These are phyloP conservation scores for Raillietiella orientalis DNA, from an alignment of 2,888 invertebrate genomes.

Conservation along the genomic window DNA sequence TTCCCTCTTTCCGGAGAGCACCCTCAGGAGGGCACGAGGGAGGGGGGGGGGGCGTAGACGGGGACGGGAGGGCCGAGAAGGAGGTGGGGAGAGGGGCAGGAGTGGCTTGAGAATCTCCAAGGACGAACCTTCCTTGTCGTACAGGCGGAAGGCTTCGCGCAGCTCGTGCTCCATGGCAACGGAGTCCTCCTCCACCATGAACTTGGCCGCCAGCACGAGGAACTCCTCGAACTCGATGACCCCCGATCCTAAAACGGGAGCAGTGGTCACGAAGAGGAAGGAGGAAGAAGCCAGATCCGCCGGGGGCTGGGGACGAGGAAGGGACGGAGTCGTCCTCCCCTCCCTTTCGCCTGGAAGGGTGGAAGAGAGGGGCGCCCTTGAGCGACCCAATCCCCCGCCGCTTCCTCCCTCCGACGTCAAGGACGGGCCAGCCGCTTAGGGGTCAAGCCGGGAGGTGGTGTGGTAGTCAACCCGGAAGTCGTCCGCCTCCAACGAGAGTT, in stretches of 20 bases:
- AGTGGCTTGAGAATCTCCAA: background rate
- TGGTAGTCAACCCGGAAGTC: too few species aligned
- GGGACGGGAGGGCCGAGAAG: background rate
- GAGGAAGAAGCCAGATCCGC: too few species aligned
- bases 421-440: too few species aligned
- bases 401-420: too few species aligned
- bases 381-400: too few species aligned
- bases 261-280: background rate
- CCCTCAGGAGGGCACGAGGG: background rate
- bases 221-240: constrained; percentile 88
- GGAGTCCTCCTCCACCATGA: constrained; percentile 90
- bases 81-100: background rate
- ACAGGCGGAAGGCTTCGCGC: constrained; percentile 90
- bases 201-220: constrained; percentile 76
- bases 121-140: constrained; percentile 70
- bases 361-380: too few species aligned
- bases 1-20: too few species aligned
- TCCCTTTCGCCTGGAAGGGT: too few species aligned
- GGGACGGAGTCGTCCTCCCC: too few species aligned
- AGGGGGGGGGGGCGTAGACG: background rate
- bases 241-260: constrained; percentile 47
- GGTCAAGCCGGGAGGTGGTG: too few species aligned
- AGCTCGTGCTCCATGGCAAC: constrained; percentile 94
- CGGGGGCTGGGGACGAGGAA: too few species aligned
- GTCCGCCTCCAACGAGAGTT: too few species aligned